Percentiles rank a stretch among this genome's conserved stretches.
phyloP scores from a whole-genome alignment of 2,797 vertebrate species.

The Erithacus rubecula region DNA sequence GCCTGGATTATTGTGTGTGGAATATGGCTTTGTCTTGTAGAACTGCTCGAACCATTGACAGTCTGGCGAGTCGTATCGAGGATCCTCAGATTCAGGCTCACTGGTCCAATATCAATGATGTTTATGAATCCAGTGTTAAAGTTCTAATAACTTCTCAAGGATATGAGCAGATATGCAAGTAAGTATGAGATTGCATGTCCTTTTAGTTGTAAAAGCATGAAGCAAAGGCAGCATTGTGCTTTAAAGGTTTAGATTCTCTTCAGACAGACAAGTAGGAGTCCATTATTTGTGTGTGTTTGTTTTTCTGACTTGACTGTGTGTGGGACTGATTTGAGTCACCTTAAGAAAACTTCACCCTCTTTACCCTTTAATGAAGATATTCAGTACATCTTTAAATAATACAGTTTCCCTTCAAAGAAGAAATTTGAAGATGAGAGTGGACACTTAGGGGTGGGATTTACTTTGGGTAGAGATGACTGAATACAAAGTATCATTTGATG shows the following conservation, averaged over 20 bases:
- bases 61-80: constrained; percentile 92
- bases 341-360: background rate
- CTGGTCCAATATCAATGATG: constrained; percentile 98
- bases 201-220: background rate
- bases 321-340: background rate
- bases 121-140: constrained; percentile 98
- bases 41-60: constrained; percentile 88
- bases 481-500: background rate
- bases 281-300: background rate
- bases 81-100: constrained; percentile 99
- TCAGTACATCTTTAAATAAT: background rate
- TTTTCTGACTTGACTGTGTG: background rate
- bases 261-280: background rate
- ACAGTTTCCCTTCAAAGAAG: background rate
- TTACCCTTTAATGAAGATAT: background rate
- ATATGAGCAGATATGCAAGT: constrained; percentile 99
- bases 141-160: constrained; percentile 98
- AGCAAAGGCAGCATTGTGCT: background rate
- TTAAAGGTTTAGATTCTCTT: background rate
- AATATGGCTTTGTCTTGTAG: constrained; percentile 55
- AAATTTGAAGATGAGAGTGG: background rate
- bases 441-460: fast-evolving
- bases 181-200: constrained; percentile 60
- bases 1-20: background rate
- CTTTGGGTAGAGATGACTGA: background rate